Base-by-base conservation (phyloP, 2,888 invertebrate genomes). In the Tetranychus truncatus region DNA sequence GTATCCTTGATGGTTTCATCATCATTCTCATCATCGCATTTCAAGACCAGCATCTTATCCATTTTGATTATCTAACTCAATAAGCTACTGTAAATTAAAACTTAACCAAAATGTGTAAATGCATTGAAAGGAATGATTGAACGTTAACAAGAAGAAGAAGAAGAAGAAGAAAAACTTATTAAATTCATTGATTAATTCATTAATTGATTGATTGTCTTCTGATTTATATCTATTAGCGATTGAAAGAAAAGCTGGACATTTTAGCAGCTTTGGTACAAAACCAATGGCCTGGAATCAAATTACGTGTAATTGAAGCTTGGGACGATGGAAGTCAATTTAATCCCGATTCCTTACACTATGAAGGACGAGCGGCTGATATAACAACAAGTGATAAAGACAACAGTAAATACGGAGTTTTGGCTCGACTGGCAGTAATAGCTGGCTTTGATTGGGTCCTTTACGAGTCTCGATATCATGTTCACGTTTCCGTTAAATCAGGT, bases 381-480 rank as follows among this genome's bases (percentile, higher is more conserved):
- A 92, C 93, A 78, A 95, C 95, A 80, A 91, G 91, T 79, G 95
- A 95, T 86, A 87, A 91, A 75, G 94, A 95, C 84, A 87, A 90
- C 77, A 88, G 91, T 83, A 95, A 95, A 85, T 91, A 94, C 84
- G 95, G 95, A 79, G 92, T 95, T 92, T 86, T 96, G 81, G 96
- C 95, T 72, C 86, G 95, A 77, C 87, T 96, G 76, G 96, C 96
- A 0, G 92, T 94, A 77, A 94, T 95, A 84, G 95, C 95, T 45
- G 95, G 95, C 81, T 96, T 96, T 87, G 95, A 96, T 86, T 96
- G 95, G 95, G 96, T 96, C 78, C 94, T 91, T 86, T 96, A 95
- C 83, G 94, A 95, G 84, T 91, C 92, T 82, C 87, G 93, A 79
- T 89, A 91, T 20, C 92, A 95, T 83, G 94, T 96, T 81, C 95